These are phyloP conservation scores for Melanotaenia nigrans DNA, from an alignment of 2,797 vertebrate species.

Conservation along the genomic window DNA sequence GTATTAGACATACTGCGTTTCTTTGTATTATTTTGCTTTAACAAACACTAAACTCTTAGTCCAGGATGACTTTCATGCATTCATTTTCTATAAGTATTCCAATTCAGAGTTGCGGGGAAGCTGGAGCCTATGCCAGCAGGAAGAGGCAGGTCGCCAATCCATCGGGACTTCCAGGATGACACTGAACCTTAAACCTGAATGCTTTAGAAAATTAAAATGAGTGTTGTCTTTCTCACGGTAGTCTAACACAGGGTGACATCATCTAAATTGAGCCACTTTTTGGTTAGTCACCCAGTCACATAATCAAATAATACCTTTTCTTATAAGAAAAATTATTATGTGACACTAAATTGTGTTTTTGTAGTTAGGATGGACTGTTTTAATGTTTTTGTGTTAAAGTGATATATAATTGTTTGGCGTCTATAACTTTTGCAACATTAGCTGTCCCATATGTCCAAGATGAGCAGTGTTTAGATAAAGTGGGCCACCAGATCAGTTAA, in stretches of 20 bases:
- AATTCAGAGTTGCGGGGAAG: no score
- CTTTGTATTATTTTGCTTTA: background rate
- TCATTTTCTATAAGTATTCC: no score
- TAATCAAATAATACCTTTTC: no score
- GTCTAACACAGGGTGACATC: background rate
- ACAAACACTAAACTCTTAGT: background rate
- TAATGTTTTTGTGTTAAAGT: no score
- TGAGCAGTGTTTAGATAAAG: no score
- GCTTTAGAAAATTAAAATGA: background rate
- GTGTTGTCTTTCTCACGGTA: background rate
- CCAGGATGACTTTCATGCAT: background rate
- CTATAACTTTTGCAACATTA: no score
- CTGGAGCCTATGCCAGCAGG: no score
- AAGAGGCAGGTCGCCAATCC: no score
- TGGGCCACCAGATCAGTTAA: no score
- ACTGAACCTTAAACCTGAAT: background rate
- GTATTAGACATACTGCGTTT: background rate
- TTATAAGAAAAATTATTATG: background rate
- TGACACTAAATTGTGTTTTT: background rate
- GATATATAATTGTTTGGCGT: no score
- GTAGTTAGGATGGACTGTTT: no score
- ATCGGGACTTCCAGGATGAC: background rate
- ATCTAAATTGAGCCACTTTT: background rate
- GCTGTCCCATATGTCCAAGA: no score
- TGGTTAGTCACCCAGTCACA: background rate